Percentiles rank a stretch among this genome's conserved stretches.
Conservation (phyloP, 2,113 vertebrate genomes). For the Sardina pilchardus region DNA sequence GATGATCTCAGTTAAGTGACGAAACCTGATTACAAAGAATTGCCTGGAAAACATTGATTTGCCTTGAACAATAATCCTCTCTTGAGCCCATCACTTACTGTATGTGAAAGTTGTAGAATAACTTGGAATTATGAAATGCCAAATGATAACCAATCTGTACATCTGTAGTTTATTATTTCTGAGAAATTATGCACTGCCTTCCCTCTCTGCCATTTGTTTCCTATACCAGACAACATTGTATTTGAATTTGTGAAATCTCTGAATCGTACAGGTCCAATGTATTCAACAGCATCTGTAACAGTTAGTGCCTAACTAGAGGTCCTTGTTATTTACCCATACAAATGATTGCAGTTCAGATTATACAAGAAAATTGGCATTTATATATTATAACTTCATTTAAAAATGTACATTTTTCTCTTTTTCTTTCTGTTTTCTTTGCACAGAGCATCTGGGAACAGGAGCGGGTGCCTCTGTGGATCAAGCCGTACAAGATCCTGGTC, state of each 20-base stretch:
- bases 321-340: not conserved
- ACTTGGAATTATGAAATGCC: too few relatives aligned
- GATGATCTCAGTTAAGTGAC: too few relatives aligned
- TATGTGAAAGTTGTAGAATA: too few relatives aligned
- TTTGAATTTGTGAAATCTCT: not conserved
- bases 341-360: not conserved
- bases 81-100: too few relatives aligned
- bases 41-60: too few relatives aligned
- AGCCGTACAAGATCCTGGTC: slow-evolving; percentile 95
- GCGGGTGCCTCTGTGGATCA: slow-evolving; percentile 90
- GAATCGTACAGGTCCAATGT: not conserved
- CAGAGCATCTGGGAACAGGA: slow-evolving; percentile 93
- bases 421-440: not conserved
- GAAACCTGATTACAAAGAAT: too few relatives aligned
- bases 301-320: not conserved
- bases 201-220: too few relatives aligned
- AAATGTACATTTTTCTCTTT: too few relatives aligned
- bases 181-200: too few relatives aligned
- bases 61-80: too few relatives aligned
- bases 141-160: too few relatives aligned
- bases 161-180: too few relatives aligned
- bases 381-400: not conserved
- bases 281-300: not conserved
- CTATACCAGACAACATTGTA: not conserved
- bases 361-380: not conserved